phyloP scores from a whole-genome alignment of 2,888 invertebrate species.

The Sabatieria punctata region DNA sequence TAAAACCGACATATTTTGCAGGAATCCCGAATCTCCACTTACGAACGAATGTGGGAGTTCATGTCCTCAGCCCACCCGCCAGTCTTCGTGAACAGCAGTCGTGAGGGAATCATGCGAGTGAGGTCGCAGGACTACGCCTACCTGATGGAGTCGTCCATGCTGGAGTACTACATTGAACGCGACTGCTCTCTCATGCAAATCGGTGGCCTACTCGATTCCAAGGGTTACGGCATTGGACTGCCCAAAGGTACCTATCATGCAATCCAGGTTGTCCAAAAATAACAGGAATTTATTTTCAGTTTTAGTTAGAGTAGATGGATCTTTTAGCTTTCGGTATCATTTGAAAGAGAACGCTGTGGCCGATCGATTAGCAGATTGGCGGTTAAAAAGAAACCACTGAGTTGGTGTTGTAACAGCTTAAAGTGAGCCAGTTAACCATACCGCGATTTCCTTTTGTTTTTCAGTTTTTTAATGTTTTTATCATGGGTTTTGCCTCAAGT shows the following conservation, averaged over 20 bases:
- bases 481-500: too few relatives aligned
- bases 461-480: too few relatives aligned
- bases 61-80: conserved; percentile 72
- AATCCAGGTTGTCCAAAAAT: too few relatives aligned
- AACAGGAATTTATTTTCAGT: too few relatives aligned
- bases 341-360: too few relatives aligned
- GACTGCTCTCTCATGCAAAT: conserved; percentile 37
- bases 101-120: conserved; percentile 47
- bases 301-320: too few relatives aligned
- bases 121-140: conserved; percentile 37
- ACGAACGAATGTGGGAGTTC: conserved; percentile 84
- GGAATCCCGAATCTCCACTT: conserved; percentile 75
- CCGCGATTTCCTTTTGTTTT: too few relatives aligned
- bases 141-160: conserved; percentile 38
- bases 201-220: conserved; percentile 36
- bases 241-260: not conserved
- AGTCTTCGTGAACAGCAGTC: conserved; percentile 52
- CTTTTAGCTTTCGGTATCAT: too few relatives aligned
- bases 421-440: too few relatives aligned
- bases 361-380: too few relatives aligned
- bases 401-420: too few relatives aligned
- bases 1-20: conserved; percentile 14
- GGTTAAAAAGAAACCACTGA: too few relatives aligned
- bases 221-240: conserved; percentile 19
- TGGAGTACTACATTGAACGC: conserved; percentile 37